phyloP scores from a whole-genome alignment of 2,888 invertebrate genomes.

The Amblyteles armatorius region DNA sequence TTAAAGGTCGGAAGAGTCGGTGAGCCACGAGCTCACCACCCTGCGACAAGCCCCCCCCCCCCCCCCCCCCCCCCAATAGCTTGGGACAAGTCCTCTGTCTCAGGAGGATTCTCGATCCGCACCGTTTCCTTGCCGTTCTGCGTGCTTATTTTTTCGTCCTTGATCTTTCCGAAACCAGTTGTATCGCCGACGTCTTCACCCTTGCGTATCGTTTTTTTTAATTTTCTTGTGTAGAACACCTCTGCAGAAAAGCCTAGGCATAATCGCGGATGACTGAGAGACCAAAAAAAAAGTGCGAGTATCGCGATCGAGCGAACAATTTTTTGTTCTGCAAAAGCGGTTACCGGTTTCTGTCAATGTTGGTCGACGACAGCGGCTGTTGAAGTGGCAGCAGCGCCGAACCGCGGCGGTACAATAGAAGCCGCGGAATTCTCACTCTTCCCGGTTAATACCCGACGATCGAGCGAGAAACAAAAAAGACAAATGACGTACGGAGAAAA shows the following conservation, averaged over 20 bases:
- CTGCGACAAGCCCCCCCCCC: too few species aligned
- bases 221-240: not conserved
- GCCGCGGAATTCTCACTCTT: constrained; percentile 56
- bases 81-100: not conserved
- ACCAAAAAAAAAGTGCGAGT: constrained; percentile 5
- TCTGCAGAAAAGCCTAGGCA: not conserved
- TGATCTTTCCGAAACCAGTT: constrained; percentile 3
- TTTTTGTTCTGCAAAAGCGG: constrained; percentile 16
- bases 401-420: constrained; percentile 1
- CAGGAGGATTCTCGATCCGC: not conserved
- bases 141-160: not conserved
- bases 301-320: constrained; percentile 8
- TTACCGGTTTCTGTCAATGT: constrained; percentile 22
- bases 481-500: constrained; percentile 43
- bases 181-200: not conserved
- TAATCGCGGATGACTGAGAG: not conserved
- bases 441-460: constrained; percentile 37
- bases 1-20: constrained; percentile 10
- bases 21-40: not conserved
- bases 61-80: too few species aligned
- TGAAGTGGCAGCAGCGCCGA: constrained; percentile 3
- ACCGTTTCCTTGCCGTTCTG: not conserved
- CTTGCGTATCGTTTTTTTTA: not conserved
- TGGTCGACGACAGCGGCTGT: not conserved
- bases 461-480: constrained; percentile 34